phyloP scores from a whole-genome alignment of 2,888 invertebrate genomes.

The Oscheius onirici region DNA sequence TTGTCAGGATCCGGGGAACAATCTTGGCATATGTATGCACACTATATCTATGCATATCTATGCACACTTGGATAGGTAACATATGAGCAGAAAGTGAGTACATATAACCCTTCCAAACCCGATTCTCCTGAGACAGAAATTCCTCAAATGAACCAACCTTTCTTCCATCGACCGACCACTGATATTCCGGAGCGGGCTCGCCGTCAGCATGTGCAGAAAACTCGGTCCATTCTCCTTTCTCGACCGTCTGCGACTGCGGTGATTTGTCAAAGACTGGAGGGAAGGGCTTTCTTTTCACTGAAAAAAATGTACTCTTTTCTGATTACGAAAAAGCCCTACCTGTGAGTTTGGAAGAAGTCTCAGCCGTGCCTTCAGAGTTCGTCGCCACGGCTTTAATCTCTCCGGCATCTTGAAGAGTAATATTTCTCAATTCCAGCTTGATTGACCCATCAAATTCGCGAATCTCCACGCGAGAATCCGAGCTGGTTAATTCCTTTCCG shows the following conservation, averaged over 20 bases:
- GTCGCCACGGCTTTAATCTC: conserved; percentile 70
- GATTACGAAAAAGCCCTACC: neutral
- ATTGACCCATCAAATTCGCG: conserved; percentile 68
- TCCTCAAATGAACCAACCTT: conserved; percentile 38
- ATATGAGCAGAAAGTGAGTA: no score
- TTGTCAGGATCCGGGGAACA: no score
- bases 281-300: conserved; percentile 49
- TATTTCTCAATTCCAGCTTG: conserved; percentile 62
- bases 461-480: conserved; percentile 54
- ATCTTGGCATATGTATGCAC: no score
- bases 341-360: conserved; percentile 38
- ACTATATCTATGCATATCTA: no score
- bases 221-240: conserved; percentile 59
- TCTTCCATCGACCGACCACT: conserved; percentile 63
- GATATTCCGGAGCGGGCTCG: conserved; percentile 60
- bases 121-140: neutral
- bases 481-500: conserved; percentile 52
- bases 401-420: conserved; percentile 65
- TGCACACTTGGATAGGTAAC: no score
- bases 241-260: conserved; percentile 55
- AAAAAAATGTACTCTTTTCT: conserved; percentile 7
- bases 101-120: no score
- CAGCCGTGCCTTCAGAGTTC: conserved; percentile 68
- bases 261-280: conserved; percentile 45
- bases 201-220: conserved; percentile 66